Evolutionary conservation across 2,113 vertebrate species (phyloP).

Genomic region (Coptodon rendalli): DNA sequence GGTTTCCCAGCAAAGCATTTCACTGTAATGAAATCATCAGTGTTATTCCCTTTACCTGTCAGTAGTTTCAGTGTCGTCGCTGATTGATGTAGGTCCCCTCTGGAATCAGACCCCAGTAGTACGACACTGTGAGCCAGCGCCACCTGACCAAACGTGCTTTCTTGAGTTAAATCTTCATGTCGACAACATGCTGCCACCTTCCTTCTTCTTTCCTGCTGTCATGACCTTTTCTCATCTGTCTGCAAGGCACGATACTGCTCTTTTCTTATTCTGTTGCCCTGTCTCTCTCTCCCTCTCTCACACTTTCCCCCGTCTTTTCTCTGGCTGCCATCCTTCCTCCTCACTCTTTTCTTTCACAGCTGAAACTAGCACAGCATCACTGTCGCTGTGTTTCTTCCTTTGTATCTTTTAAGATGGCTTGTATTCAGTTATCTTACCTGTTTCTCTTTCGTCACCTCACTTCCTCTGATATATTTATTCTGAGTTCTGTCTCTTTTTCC

Average conservation of each 20-base stretch:
- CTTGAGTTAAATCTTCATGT: neutral
- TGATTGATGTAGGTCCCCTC: neutral
- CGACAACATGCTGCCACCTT: conserved; percentile 3
- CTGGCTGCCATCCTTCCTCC: neutral
- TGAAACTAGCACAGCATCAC: neutral
- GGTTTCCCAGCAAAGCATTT: neutral
- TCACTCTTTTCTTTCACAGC: neutral
- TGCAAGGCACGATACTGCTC: conserved; percentile 8
- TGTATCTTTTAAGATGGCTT: neutral
- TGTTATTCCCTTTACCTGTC: neutral
- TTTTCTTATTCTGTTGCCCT: conserved; percentile 12
- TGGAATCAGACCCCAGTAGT: neutral
- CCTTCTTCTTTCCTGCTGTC: conserved; percentile 3
- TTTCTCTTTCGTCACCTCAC: neutral
- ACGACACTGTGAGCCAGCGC: neutral
- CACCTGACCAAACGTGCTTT: neutral
- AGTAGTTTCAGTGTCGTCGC: neutral
- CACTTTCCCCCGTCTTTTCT: neutral
- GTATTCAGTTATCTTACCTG: neutral
- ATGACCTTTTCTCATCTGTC: conserved; percentile 34
- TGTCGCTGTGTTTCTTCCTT: neutral
- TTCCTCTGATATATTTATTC: neutral
- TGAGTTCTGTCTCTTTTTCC: neutral
- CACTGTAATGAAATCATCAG: accelerated
- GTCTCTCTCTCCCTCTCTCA: neutral